phyloP scores from a whole-genome alignment of 2,888 invertebrate genomes.

The Carabus problematicus region DNA sequence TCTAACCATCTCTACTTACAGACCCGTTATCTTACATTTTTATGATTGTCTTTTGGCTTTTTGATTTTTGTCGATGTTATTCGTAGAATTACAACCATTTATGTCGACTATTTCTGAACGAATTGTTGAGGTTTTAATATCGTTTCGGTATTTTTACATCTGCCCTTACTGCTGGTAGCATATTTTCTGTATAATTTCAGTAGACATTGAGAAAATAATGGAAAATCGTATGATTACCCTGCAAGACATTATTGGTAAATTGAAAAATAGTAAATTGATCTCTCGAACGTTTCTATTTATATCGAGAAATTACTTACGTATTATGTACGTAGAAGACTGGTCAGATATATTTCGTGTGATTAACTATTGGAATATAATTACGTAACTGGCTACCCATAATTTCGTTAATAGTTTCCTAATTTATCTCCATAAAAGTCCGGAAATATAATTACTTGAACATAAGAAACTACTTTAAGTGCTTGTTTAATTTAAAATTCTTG shows the following conservation, averaged over 20 bases:
- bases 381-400: slow-evolving; percentile 22
- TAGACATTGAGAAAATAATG: too few relatives aligned
- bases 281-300: too few relatives aligned
- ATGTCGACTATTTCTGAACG: slow-evolving; percentile 7
- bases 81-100: slow-evolving; percentile 30
- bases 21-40: slow-evolving; percentile 16
- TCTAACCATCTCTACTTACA: not conserved
- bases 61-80: slow-evolving; percentile 28
- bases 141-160: not conserved
- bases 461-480: slow-evolving; percentile 35
- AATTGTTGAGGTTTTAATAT: slow-evolving; percentile 13
- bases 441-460: slow-evolving; percentile 41
- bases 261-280: too few relatives aligned
- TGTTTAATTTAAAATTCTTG: slow-evolving; percentile 42
- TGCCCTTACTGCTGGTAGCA: slow-evolving; percentile 3
- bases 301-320: too few relatives aligned
- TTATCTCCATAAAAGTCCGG: slow-evolving; percentile 40
- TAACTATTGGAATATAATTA: slow-evolving; percentile 5
- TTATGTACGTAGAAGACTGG: too few relatives aligned
- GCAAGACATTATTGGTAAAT: too few relatives aligned
- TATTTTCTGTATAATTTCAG: slow-evolving; percentile 1
- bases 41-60: slow-evolving; percentile 6
- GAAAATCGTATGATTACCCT: too few relatives aligned
- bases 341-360: not conserved
- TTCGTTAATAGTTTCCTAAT: slow-evolving; percentile 39